phyloP scores from a whole-genome alignment of 2,113 vertebrate genomes.

The Haemorhous mexicanus region DNA sequence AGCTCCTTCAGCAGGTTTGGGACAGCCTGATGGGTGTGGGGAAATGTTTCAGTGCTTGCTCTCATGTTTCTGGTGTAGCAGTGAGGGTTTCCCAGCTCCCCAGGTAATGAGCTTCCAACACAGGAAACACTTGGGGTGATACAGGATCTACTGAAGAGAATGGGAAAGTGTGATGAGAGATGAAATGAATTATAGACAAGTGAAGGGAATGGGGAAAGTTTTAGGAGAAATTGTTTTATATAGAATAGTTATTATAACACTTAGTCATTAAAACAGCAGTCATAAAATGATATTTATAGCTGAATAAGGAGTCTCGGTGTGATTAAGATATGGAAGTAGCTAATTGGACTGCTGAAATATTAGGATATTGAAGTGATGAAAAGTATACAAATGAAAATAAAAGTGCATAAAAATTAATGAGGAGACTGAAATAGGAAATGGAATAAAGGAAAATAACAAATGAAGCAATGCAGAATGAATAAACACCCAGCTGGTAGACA shows the following conservation, averaged over 20 bases:
- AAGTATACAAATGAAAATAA: constrained; percentile 55
- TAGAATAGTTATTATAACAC: constrained; percentile 33
- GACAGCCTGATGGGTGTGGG: not conserved
- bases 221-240: constrained; percentile 45
- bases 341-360: constrained; percentile 62
- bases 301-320: constrained; percentile 49
- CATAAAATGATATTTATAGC: constrained; percentile 59
- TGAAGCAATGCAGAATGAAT: not conserved
- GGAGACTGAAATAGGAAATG: constrained; percentile 39
- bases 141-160: not conserved
- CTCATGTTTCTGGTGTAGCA: not conserved
- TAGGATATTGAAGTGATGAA: constrained; percentile 51
- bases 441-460: constrained; percentile 47
- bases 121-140: not conserved
- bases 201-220: constrained; percentile 9
- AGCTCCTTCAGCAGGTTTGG: not conserved
- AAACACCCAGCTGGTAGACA: not conserved
- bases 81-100: not conserved
- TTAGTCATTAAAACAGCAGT: constrained; percentile 54
- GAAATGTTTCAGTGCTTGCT: not conserved
- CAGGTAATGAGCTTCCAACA: not conserved
- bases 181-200: not conserved
- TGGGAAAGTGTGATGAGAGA: not conserved
- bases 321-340: constrained; percentile 53
- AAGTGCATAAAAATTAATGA: constrained; percentile 53